Percentiles rank a stretch among this genome's conserved stretches.
phyloP scores from a whole-genome alignment of 1,140 invertebrate genomes.

The Capitella teleta region DNA sequence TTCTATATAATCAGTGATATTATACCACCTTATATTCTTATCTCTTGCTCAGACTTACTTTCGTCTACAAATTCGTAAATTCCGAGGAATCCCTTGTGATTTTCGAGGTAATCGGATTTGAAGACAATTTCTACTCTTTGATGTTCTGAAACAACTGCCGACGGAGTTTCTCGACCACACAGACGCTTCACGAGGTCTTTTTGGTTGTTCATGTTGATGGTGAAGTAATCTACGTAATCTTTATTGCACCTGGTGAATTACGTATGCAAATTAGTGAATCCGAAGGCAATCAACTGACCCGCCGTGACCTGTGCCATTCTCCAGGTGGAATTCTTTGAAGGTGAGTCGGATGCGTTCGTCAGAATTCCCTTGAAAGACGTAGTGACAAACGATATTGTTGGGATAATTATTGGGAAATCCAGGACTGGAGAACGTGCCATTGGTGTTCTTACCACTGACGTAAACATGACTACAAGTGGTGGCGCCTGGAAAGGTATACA shows the following conservation, averaged over 20 bases:
- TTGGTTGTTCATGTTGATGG: constrained; percentile 18
- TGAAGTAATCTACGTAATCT: constrained; percentile 28
- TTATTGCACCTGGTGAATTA: constrained; percentile 20
- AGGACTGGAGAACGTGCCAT: constrained; percentile 6
- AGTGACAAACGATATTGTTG: background rate
- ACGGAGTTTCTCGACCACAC: constrained; percentile 20
- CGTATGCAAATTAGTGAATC: background rate
- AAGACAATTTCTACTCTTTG: constrained; percentile 26
- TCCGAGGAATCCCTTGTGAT: constrained; percentile 22
- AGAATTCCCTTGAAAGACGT: constrained; percentile 4
- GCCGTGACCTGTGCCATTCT: constrained; percentile 2
- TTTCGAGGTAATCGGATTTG: constrained; percentile 23
- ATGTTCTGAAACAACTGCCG: constrained; percentile 22
- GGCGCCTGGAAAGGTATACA: too few relatives aligned
- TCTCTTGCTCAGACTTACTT: constrained; percentile 15
- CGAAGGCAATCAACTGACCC: too few relatives aligned
- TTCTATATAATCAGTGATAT: too few relatives aligned
- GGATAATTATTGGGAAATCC: background rate
- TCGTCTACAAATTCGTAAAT: constrained; percentile 24
- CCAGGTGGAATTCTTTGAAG: constrained; percentile 4
- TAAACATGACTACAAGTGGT: too few relatives aligned
- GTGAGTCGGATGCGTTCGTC: constrained; percentile 3
- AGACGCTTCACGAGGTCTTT: constrained; percentile 19
- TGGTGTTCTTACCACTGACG: too few relatives aligned
- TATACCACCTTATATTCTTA: background rate